Evolutionary conservation across 64 coral and sea anemone genomes (phyloP), one percentile per base, ranked within the genome.

Genomic region (Astreopora myriophthalma): DNA sequence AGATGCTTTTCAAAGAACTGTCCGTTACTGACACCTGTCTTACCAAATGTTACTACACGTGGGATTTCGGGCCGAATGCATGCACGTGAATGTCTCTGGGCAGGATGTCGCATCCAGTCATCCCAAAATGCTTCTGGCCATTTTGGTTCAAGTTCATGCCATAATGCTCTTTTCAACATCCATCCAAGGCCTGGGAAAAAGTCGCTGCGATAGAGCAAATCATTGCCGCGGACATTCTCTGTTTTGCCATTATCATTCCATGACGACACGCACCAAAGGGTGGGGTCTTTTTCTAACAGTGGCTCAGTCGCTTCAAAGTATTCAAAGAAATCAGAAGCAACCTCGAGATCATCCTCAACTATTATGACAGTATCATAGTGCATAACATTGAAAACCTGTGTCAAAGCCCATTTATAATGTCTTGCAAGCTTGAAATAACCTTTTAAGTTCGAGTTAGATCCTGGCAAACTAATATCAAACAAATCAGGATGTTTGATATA

Each of bases 151-250:
- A 96, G 68, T 66, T 96, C 95, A 79, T 90, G 33, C 95, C 95
- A 96, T 5, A 90, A 12, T 8, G 87, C 74, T 20, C 75, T 96
- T 26, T 71, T 96, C 70, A 96, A 30, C 80, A 92, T 92, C 95
- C 95, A 96, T 5, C 95, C 95, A 34, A 96, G 95, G 2, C 95
- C 95, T 38, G 95, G 95, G 37, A 96, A 96, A 75, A 96, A 96
- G 66, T 96, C 95, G 85, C 79, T 96, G 37, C 95, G 86, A 62
- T 71, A 93, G 38, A 96, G 91, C 20, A 96, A 48, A 73, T 89
- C 91, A 86, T 93, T 96, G 19, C 92, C 81, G 29, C 70, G 33
- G 19, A 96, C 91, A 85, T 71, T 86, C 13, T 36, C 87, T 37
- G 39, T 34, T 84, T 90, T 96, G 0, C 95, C 95, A 90, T 96